Evolutionary conservation across 2,797 vertebrate genomes (phyloP), one percentile per base, ranked within the genome.

Genomic region (Leucoraja ocellata): DNA sequence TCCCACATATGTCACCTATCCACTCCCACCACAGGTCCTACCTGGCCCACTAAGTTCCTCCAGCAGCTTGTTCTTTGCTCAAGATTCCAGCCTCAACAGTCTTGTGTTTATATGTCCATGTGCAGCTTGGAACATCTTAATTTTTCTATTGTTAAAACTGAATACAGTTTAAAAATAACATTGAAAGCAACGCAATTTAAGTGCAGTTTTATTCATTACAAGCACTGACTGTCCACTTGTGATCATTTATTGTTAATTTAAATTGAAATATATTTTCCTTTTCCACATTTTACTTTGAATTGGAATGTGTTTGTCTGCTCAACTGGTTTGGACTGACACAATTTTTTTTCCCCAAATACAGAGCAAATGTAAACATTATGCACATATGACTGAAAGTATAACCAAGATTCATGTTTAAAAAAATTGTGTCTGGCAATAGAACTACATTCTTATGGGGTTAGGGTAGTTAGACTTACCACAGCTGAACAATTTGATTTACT

Each of bases 61-160:
- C 39, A 39, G 2, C 39, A 39, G 39, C 39, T 39, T 39, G 39
- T 39, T 39, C 39, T 39, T 39, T 39, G 39, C 39, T 39, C 39
- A 39, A 39, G 39, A 39, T 39, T 39, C 39, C 39, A 39, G 39
- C 39, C 39, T 39, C 39, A 39, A 32, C 32, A 39, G 39, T 39
- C 39, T 39, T 1, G 39, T 39, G 39, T 39, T 39, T 39, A 39
- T 39, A 39, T 39, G 39, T 39, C 46, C 21, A 1, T 39, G 54
- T 84, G 46, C 11, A 84, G 54, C 6, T 84, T 84, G 54, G 61
- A 84, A 88, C n/a, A 88, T 36, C n/a, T 88, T 73, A 73, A 84
- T 68, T 65, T n/a, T 13, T 32, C 28, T 32, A 21, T 6, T 36
- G 61, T 68, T 63, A 8, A 68, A 58, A 68, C n/a, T 68, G 21